Percentiles rank a stretch among this genome's conserved stretches.
Evolutionary conservation across 2,113 vertebrate genomes (phyloP).

Genomic region (Thalassarche chlororhynchos): DNA sequence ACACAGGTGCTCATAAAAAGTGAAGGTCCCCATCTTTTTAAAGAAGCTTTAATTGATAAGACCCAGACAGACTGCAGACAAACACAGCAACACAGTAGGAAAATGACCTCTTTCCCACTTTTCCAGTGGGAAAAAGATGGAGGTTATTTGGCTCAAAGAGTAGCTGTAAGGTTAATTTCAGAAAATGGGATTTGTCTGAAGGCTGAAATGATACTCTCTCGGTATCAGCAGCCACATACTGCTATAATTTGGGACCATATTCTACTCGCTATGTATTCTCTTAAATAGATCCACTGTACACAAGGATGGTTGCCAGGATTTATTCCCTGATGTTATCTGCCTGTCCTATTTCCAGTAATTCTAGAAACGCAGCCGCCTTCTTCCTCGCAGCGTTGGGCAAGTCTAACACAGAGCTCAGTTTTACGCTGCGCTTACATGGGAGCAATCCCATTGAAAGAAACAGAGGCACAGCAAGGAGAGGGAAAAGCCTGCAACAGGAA

Average conservation of each 20-base stretch:
- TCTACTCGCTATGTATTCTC: not conserved
- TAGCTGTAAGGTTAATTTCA: not conserved
- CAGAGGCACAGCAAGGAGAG: not conserved
- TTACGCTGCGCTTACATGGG: fast-evolving
- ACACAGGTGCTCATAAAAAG: conserved; percentile 65
- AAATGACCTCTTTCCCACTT: not conserved
- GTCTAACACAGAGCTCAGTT: not conserved
- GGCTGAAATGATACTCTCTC: not conserved
- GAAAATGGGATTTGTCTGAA: conserved; percentile 7
- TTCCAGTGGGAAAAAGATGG: not conserved
- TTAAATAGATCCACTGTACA: not conserved
- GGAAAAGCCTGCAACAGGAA: not conserved
- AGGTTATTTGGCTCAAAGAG: conserved; percentile 19
- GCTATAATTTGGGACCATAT: not conserved
- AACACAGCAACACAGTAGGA: not conserved
- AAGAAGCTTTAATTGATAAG: conserved; percentile 51
- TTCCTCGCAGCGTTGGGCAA: not conserved
- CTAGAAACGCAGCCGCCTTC: not conserved
- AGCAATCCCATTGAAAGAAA: not conserved
- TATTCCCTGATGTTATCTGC: not conserved
- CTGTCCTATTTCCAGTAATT: not conserved
- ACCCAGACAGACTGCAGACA: not conserved
- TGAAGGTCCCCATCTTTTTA: conserved; percentile 12
- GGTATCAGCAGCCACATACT: not conserved
- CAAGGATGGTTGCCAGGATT: not conserved